These are phyloP conservation scores for Cephalotes varians DNA, from an alignment of 2,888 invertebrate species.

Conservation along the genomic window DNA sequence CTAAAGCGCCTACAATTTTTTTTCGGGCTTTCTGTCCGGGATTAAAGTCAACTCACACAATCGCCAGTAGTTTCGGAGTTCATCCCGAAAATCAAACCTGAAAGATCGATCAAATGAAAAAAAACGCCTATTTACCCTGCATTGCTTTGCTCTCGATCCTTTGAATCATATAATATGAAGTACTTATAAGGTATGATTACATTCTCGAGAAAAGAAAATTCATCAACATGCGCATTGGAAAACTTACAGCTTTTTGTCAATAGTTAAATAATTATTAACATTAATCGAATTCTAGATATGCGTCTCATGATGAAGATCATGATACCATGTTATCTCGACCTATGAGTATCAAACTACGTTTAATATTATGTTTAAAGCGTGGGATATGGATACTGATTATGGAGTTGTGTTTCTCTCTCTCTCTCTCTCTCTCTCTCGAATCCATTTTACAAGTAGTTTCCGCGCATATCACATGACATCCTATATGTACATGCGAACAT, in stretches of 20 bases:
- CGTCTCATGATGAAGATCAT: background rate
- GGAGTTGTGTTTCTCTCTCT: background rate
- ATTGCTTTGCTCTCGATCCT: slow-evolving; percentile 37
- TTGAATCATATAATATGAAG: background rate
- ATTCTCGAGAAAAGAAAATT: background rate
- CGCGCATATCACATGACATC: background rate
- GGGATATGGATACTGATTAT: slow-evolving; percentile 20
- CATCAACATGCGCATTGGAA: background rate
- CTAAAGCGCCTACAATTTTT: slow-evolving; percentile 31
- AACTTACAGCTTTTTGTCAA: background rate
- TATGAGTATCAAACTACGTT: background rate
- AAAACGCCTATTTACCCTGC: slow-evolving; percentile 16
- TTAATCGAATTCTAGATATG: background rate
- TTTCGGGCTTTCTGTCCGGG: slow-evolving; percentile 18
- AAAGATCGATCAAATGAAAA: slow-evolving; percentile 50
- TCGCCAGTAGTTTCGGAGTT: slow-evolving; percentile 11
- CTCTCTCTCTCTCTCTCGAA: background rate
- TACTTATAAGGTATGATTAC: background rate
- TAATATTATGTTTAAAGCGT: background rate
- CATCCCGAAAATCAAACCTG: slow-evolving; percentile 39
- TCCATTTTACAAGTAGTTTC: slow-evolving; percentile 8
- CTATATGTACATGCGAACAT: background rate
- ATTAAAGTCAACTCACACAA: slow-evolving; percentile 41
- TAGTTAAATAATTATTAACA: background rate
- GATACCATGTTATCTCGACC: background rate